Base-by-base conservation (phyloP, 2,113 vertebrate species). In the Fregata magnificens region DNA sequence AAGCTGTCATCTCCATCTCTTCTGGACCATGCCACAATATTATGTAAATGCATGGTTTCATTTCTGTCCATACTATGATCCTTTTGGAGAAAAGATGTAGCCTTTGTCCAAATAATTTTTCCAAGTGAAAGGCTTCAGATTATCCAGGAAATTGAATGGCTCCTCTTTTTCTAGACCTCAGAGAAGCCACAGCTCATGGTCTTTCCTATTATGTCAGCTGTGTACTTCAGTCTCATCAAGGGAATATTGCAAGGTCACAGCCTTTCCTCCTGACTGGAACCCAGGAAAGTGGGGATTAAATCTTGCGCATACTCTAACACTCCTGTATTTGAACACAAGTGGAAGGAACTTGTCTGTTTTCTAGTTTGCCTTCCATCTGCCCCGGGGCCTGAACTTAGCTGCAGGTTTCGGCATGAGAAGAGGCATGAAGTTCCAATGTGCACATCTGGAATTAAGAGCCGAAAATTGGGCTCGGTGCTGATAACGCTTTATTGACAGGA, bases 401-500 rank as follows among this genome's bases (percentile, higher is more conserved):
- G n/a, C 47, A 83, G 53, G 44, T 53, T 95, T 83, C 62, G 2
- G 42, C 49, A 62, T 73, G 42, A 79, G 88, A 90, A 96, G 90
- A 94, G 85, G 90, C 77, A 82, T 20, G 95, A 94, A 78, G 85
- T 93, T 95, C 85, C 93, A 93, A 15, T 3, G 52, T 47, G 65
- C 92, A 98, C 97, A 97, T 98, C 98, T 98, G 98, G 98, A 96
- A 95, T 87, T 91, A 97, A 98, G 95, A 97, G 94, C 88, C 2
- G 40, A 97, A 96, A 95, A 83, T 93, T 82, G 80, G 70, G 93
- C 90, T 94, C 76, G 55, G 95, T 83, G 97, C 96, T 92, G 94
- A 98, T 98, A 96, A 96, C 56, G 66, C 97, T 98, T 98, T 98
- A 98, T 96, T 98, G 98, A 97, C 96, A 96, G 96, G 97, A 98